A percentile compares a stretch with the other conserved stretches of the same genome.
Evolutionary conservation across 2,113 vertebrate species (phyloP).

Genomic region (Chlorodrepanis virens): DNA sequence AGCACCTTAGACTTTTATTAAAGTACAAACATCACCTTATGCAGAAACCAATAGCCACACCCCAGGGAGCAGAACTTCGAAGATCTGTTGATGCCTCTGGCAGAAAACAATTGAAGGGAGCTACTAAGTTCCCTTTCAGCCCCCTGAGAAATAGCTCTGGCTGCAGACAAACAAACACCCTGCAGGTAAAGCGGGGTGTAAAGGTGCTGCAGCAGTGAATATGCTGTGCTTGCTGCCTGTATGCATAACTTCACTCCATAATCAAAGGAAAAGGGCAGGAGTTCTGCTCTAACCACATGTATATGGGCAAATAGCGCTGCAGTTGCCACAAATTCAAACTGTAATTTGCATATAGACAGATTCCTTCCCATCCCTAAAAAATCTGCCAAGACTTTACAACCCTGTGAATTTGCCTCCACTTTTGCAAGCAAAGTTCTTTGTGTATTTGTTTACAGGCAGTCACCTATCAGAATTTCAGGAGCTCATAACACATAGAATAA

Average conservation of each 20-base stretch:
- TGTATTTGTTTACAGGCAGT: neutral
- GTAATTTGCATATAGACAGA: neutral
- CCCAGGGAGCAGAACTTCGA: neutral
- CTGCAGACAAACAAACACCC: neutral
- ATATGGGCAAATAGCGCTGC: neutral
- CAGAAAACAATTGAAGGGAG: neutral
- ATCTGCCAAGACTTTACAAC: neutral
- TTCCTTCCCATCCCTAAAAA: accelerated
- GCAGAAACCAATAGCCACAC: neutral
- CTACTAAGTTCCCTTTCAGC: neutral
- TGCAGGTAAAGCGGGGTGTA: neutral
- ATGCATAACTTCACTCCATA: neutral
- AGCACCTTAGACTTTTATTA: neutral
- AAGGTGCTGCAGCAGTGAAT: neutral
- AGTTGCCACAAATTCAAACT: neutral
- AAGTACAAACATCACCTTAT: neutral
- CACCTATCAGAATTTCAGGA: neutral
- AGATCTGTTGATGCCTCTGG: constrained; percentile 2
- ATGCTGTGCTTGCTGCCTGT: neutral
- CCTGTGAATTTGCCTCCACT: neutral
- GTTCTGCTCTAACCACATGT: neutral
- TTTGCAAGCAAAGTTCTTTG: neutral
- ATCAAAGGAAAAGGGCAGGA: neutral
- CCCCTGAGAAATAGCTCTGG: neutral
- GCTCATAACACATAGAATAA: neutral